A percentile compares a stretch with the other conserved stretches of the same genome.
phyloP scores from a whole-genome alignment of 2,113 vertebrate genomes.

The Syngnathus typhle region DNA sequence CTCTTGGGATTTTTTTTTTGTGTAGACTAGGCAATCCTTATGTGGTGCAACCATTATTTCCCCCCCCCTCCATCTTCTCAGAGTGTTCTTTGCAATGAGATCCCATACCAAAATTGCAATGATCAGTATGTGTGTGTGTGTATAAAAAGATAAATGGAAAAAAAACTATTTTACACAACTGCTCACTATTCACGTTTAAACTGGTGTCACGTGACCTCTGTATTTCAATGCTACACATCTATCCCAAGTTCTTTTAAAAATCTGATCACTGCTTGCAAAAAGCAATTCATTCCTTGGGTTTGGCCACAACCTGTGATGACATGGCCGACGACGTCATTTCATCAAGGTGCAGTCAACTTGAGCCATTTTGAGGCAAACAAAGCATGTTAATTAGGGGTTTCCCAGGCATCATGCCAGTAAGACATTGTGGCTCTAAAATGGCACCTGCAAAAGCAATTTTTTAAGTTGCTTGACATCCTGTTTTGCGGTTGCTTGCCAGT shows the following conservation, averaged over 20 bases:
- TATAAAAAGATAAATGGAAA: too few relatives aligned
- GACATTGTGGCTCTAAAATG: constrained; percentile 45
- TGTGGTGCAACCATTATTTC: too few relatives aligned
- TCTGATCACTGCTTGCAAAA: not conserved
- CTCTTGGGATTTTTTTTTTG: too few relatives aligned
- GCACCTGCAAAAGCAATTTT: constrained; percentile 64
- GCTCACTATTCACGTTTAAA: too few relatives aligned
- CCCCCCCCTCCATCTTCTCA: too few relatives aligned
- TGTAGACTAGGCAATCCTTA: too few relatives aligned
- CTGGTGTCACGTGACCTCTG: too few relatives aligned
- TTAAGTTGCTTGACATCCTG: constrained; percentile 62
- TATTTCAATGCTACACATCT: constrained; percentile 1
- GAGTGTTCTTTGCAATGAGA: too few relatives aligned
- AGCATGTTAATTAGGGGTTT: constrained; percentile 57
- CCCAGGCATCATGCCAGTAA: constrained; percentile 39
- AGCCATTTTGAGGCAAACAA: constrained; percentile 31
- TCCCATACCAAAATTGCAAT: too few relatives aligned
- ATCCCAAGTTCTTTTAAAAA: constrained; percentile 10
- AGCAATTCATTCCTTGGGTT: not conserved
- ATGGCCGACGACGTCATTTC: constrained; percentile 25
- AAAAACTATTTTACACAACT: too few relatives aligned
- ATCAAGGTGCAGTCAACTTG: constrained; percentile 28
- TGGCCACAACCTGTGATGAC: constrained; percentile 8
- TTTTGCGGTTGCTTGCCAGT: constrained; percentile 56
- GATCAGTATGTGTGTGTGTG: too few relatives aligned